These are phyloP conservation scores for Muntiacus reevesi DNA, from an alignment of 2,113 vertebrate genomes.

Conservation along the genomic window DNA sequence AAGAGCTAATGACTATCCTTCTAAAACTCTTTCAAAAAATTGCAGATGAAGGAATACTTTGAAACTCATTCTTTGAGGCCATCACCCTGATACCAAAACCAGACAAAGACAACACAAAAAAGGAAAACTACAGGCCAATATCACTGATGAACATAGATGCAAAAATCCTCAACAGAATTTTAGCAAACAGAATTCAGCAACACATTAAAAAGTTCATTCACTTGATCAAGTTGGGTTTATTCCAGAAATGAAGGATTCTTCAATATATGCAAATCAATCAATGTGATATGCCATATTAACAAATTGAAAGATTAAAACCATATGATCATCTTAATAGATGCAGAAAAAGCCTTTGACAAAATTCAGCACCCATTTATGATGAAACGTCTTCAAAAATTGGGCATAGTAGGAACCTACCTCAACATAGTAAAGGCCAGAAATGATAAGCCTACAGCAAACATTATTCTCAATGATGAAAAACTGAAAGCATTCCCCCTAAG, in stretches of 20 bases:
- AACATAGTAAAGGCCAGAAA: not conserved
- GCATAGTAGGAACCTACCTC: not conserved
- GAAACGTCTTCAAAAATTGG: not conserved
- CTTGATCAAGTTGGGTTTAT: not conserved
- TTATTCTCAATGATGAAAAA: not conserved
- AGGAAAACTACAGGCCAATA: not conserved
- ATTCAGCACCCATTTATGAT: not conserved
- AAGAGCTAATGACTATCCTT: not conserved
- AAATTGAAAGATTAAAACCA: not conserved
- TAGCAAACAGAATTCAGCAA: not conserved
- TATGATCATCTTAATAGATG: not conserved
- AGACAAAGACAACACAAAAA: not conserved
- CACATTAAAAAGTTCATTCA: not conserved
- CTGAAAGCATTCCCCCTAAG: not conserved
- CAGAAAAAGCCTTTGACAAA: not conserved
- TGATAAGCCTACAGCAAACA: not conserved
- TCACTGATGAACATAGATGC: not conserved
- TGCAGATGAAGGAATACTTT: not conserved
- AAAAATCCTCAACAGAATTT: not conserved
- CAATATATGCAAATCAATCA: not conserved
- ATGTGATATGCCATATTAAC: not conserved
- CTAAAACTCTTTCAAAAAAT: not conserved
- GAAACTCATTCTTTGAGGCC: not conserved
- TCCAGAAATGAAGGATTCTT: not conserved
- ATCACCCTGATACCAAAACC: not conserved